A percentile compares a stretch with the other conserved stretches of the same genome.
Evolutionary conservation across 2,113 vertebrate species (phyloP).

Genomic region (Piaya cayana): DNA sequence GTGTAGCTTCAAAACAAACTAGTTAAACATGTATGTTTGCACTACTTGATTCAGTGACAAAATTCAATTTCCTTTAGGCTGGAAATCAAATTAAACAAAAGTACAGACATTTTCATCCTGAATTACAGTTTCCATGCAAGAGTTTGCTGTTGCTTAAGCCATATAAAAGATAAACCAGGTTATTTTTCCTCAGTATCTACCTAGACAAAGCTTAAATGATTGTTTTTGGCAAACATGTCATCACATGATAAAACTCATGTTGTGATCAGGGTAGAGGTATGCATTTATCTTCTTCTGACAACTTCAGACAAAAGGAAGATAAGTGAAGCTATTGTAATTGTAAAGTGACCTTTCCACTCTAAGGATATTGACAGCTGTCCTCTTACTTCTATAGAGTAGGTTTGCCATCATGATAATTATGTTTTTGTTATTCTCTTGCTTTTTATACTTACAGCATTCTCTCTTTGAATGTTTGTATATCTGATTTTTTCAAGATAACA

Average conservation of each 20-base stretch:
- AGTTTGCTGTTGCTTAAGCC: background rate
- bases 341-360: conserved; percentile 35
- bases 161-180: background rate
- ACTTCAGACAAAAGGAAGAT: conserved; percentile 31
- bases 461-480: conserved; percentile 15
- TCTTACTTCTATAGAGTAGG: background rate
- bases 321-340: conserved; percentile 14
- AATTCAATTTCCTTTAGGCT: background rate
- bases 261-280: conserved; percentile 6
- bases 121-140: background rate
- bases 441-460: conserved; percentile 6
- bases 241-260: conserved; percentile 8
- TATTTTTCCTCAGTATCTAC: background rate
- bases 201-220: background rate
- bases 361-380: conserved; percentile 21
- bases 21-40: background rate
- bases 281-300: conserved; percentile 48
- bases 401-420: conserved; percentile 18
- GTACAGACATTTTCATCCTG: background rate
- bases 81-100: background rate
- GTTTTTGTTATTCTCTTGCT: background rate
- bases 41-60: background rate
- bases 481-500: conserved; percentile 29
- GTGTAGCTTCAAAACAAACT: background rate
- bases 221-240: background rate